Base-by-base conservation (phyloP, 92 coral and sea anemone genomes). In the Porites evermanni region DNA sequence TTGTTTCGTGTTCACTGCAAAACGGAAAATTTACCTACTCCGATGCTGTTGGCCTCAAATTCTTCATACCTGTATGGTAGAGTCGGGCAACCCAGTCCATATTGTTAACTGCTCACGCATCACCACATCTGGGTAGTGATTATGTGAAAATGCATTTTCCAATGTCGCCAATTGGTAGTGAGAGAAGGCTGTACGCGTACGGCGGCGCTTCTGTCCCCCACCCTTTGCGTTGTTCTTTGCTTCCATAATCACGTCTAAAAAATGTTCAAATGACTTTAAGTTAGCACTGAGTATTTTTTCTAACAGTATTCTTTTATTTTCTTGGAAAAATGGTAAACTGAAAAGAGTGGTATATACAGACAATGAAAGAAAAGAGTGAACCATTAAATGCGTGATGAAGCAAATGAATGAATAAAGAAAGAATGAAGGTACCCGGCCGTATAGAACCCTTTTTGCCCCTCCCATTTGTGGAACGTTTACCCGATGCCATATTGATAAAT, bases 61-160 rank as follows among this genome's bases (percentile, higher is more conserved):
- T 54, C 23, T 38, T 21, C 26, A 7, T 18, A 96, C 99, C 97
- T 96, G 99, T 86, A 96, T 91, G 88, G 97, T 90, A 12, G 98
- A 91, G 61, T 96, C 97, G 53, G 94, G 99, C 85, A 96, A 82
- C 72, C 89, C 83, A 1, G 98, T 95, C 52, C 94, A 91, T 19
- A 87, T 89, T 29, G 95, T 98, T 44, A 96, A 90, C 68, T 96
- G 96, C 86, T 96, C 98, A 72, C 99, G 79, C 84, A 96, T 86
- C 77, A 91, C 95, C 18, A 95, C 97, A 84, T 96, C 99, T 17
- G 99, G 99, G 79, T 96, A 96, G 80, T 96, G 99, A 32, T 95
- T 96, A 44, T 93, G 94, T 20, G 91, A 87, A 84, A 96, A 96
- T 23, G 91, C 95, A 38, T 84, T 88, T 91, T 96, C 99, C 75